Conservation (phyloP, 2,113 vertebrate species). For the Neofelis nebulosa region DNA sequence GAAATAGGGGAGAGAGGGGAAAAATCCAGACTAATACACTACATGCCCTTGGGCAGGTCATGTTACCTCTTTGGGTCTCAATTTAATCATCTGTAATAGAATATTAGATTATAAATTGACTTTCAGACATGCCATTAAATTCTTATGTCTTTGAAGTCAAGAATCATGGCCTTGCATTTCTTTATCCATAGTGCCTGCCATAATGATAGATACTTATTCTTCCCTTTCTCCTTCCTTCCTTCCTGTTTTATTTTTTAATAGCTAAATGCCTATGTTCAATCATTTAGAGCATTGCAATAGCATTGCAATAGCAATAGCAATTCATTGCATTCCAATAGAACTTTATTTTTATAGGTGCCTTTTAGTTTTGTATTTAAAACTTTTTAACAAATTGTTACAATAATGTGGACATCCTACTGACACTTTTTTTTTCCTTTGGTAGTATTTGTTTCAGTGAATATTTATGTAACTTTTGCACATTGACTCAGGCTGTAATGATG, state of each 20-base stretch:
- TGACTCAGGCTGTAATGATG: conserved; percentile 61
- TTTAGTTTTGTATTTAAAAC: not conserved
- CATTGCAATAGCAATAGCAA: not conserved
- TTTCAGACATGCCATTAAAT: not conserved
- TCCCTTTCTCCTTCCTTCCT: not conserved
- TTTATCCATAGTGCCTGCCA: not conserved
- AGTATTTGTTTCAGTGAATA: conserved; percentile 57
- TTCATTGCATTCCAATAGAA: not conserved
- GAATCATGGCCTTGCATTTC: not conserved
- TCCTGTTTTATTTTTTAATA: not conserved
- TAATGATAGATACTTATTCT: not conserved
- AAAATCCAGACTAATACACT: not conserved
- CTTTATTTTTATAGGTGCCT: not conserved
- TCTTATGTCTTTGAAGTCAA: not conserved
- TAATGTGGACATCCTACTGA: not conserved
- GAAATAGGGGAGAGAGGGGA: not conserved
- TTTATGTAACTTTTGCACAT: conserved; percentile 48
- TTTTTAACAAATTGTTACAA: not conserved
- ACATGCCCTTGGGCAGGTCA: not conserved
- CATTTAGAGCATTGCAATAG: not conserved
- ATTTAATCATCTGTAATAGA: not conserved
- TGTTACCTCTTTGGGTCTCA: not conserved
- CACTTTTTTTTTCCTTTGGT: not conserved
- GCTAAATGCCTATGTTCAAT: not conserved
- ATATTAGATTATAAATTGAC: not conserved